Conservation (phyloP, 2,888 invertebrate genomes). For the Drosophila heteroneura region DNA sequence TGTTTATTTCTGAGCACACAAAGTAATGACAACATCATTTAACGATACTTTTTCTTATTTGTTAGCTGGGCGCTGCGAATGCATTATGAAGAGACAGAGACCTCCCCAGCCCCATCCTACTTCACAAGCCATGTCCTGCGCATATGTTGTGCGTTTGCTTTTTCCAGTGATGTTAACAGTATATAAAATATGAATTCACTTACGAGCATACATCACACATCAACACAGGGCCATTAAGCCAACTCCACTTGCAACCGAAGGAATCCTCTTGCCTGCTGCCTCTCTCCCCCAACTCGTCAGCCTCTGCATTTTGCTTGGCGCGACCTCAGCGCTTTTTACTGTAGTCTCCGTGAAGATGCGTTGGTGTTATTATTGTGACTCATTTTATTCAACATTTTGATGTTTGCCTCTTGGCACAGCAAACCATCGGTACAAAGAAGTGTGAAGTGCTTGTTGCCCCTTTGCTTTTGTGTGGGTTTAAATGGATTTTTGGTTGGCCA, state of each 20-base stretch:
- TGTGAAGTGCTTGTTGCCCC: slow-evolving; percentile 38
- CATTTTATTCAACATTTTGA: slow-evolving; percentile 8
- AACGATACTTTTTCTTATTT: slow-evolving; percentile 52
- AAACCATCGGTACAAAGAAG: slow-evolving; percentile 40
- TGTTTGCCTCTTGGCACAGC: slow-evolving; percentile 28
- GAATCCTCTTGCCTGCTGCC: slow-evolving; percentile 13
- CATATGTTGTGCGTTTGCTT: slow-evolving; percentile 36
- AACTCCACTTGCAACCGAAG: slow-evolving; percentile 32
- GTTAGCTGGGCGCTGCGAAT: slow-evolving; percentile 5
- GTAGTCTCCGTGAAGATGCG: slow-evolving; percentile 4
- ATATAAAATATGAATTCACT: slow-evolving; percentile 85
- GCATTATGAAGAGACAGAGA: slow-evolving; percentile 3
- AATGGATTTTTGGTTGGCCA: slow-evolving; percentile 32
- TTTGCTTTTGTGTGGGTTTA: slow-evolving; percentile 15
- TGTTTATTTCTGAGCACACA: slow-evolving; percentile 35
- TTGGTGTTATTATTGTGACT: slow-evolving; percentile 31
- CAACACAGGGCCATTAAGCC: slow-evolving; percentile 82
- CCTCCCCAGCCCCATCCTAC: neutral
- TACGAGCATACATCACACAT: slow-evolving; percentile 75
- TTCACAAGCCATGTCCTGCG: slow-evolving; percentile 10
- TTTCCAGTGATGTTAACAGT: slow-evolving; percentile 64
- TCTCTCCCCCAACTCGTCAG: neutral
- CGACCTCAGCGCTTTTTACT: slow-evolving; percentile 19
- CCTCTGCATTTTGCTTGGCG: slow-evolving; percentile 25
- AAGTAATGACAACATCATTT: slow-evolving; percentile 74